Evolutionary conservation across 92 coral and sea anemone genomes (phyloP).

Genomic region (Diadumene lineata): DNA sequence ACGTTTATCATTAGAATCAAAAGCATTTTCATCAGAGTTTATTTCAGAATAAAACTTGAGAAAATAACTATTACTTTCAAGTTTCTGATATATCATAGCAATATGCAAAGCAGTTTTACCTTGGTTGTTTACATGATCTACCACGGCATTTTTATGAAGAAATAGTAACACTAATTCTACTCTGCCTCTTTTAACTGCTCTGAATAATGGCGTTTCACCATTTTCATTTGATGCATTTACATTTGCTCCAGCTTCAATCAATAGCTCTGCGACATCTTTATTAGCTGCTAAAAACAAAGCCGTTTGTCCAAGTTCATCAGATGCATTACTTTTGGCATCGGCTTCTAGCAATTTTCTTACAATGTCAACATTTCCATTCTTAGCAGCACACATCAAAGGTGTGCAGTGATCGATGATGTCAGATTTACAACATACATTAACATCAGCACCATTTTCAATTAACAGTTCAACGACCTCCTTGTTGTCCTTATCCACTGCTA

Average conservation of each 20-base stretch:
- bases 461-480: not conserved
- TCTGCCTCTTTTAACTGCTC: not conserved
- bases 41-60: too few species aligned
- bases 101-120: slow-evolving; percentile 30
- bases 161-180: not conserved
- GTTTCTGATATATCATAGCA: slow-evolving; percentile 8
- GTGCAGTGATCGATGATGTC: not conserved
- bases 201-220: not conserved
- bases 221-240: not conserved
- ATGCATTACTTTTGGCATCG: not conserved
- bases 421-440: not conserved
- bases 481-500: not conserved
- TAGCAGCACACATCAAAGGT: not conserved
- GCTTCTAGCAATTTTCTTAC: not conserved
- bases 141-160: not conserved
- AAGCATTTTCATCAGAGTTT: too few species aligned
- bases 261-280: not conserved
- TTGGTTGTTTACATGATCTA: not conserved
- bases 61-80: too few species aligned
- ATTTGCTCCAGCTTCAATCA: not conserved
- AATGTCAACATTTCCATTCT: not conserved
- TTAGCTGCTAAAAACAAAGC: not conserved
- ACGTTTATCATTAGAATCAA: too few species aligned
- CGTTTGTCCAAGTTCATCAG: not conserved
- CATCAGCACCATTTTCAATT: not conserved